Evolutionary conservation across 2,113 vertebrate species (phyloP).

Genomic region (human): GRCh38 chr3:65359501-65360000

Average conservation of each 20-base stretch:
- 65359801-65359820: constrained; percentile 90
- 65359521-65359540: constrained; percentile 85
- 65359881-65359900: constrained; percentile 87
- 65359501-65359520: constrained; percentile 84
- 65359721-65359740: constrained; percentile 82
- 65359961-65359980: constrained; percentile 76
- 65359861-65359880: constrained; percentile 87
- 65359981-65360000: background rate
- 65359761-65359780: constrained; percentile 86
- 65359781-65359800: constrained; percentile 83
- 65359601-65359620: constrained; percentile 91
- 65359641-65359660: constrained; percentile 85
- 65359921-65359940: constrained; percentile 83
- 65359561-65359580: constrained; percentile 97
- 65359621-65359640: constrained; percentile 87
- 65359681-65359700: constrained; percentile 83
- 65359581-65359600: constrained; percentile 92
- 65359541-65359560: constrained; percentile 95
- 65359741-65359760: constrained; percentile 75
- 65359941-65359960: constrained; percentile 79
- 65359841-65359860: constrained; percentile 86
- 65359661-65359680: constrained; percentile 83
- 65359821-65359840: constrained; percentile 86
- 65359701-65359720: constrained; percentile 85
- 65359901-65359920: constrained; percentile 86